Conservation (phyloP, 2,888 invertebrate species). For the Mythimna pallens region DNA sequence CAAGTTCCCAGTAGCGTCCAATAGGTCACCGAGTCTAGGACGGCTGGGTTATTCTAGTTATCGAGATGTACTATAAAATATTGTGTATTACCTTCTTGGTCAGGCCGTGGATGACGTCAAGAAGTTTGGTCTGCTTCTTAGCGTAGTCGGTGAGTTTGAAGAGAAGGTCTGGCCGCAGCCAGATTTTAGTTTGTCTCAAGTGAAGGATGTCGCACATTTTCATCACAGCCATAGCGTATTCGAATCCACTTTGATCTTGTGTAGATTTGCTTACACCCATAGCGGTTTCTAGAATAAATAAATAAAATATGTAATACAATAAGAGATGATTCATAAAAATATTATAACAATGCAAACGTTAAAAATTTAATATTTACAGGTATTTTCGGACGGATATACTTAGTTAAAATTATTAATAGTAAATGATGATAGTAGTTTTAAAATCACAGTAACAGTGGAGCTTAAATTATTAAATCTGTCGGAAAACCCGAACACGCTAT, state of each 20-base stretch:
- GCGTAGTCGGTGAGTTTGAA: constrained; percentile 95
- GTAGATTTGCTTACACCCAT: constrained; percentile 97
- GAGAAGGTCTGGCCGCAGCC: constrained; percentile 94
- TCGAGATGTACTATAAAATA: background rate
- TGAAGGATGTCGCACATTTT: constrained; percentile 97
- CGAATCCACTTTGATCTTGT: constrained; percentile 95
- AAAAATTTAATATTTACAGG: background rate
- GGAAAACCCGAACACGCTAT: background rate
- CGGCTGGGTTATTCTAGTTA: constrained; percentile 15
- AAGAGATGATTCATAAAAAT: background rate
- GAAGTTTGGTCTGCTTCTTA: constrained; percentile 93
- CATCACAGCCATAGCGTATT: constrained; percentile 97
- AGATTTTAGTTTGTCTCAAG: constrained; percentile 94
- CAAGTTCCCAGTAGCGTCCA: constrained; percentile 48
- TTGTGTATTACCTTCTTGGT: constrained; percentile 92
- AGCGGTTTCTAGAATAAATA: constrained; percentile 93
- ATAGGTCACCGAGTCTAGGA: constrained; percentile 51
- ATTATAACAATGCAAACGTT: too few relatives aligned
- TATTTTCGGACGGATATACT: background rate
- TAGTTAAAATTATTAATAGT: background rate
- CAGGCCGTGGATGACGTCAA: constrained; percentile 94
- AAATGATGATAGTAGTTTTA: background rate
- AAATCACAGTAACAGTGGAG: background rate
- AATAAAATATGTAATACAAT: constrained; percentile 24
- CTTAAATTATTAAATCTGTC: background rate